Percentiles rank a stretch among this genome's conserved stretches.
phyloP scores from a whole-genome alignment of 30 jellyfish, hydroid and myxozoan genomes.

The Turritopsis dohrnii region DNA sequence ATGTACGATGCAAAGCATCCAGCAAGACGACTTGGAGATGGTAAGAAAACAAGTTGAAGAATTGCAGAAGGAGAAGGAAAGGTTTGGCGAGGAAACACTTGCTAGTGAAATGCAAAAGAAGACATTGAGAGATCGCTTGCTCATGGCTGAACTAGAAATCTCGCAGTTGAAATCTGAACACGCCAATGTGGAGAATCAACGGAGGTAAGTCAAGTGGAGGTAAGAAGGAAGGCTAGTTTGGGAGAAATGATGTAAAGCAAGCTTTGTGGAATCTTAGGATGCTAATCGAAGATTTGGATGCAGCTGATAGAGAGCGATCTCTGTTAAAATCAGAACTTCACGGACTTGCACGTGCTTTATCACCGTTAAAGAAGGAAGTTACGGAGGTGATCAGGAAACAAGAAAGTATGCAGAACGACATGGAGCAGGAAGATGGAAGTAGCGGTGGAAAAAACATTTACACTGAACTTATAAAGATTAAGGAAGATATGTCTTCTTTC shows the following conservation, averaged over 20 bases:
- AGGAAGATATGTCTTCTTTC: conserved; percentile 63
- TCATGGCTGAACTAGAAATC: conserved; percentile 95
- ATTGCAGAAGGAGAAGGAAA: conserved; percentile 49
- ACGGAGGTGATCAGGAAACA: conserved; percentile 74
- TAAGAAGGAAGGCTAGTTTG: too few species aligned
- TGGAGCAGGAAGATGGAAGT: conserved; percentile 6
- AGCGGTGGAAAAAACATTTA: not conserved
- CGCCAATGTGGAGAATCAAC: conserved; percentile 52
- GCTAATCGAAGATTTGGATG: conserved; percentile 56
- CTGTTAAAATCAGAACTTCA: conserved; percentile 68
- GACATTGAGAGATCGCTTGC: conserved; percentile 79
- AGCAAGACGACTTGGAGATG: conserved; percentile 76
- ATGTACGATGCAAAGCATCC: conserved; percentile 67
- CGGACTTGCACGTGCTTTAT: conserved; percentile 92
- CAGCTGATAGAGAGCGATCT: conserved; percentile 63
- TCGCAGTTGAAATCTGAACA: conserved; percentile 82
- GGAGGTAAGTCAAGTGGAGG: conserved; percentile 27
- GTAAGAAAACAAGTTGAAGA: conserved; percentile 48
- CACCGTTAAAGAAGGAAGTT: conserved; percentile 92
- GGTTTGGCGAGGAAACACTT: conserved; percentile 44
- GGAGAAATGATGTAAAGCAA: not conserved
- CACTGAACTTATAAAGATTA: conserved; percentile 33
- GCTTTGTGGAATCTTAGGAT: not conserved
- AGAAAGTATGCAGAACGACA: conserved; percentile 31
- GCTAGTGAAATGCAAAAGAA: conserved; percentile 51